Percentiles rank a stretch among this genome's conserved stretches.
These are phyloP conservation scores for Alitta virens DNA, from an alignment of 2,888 invertebrate species.

Conservation along the genomic window DNA sequence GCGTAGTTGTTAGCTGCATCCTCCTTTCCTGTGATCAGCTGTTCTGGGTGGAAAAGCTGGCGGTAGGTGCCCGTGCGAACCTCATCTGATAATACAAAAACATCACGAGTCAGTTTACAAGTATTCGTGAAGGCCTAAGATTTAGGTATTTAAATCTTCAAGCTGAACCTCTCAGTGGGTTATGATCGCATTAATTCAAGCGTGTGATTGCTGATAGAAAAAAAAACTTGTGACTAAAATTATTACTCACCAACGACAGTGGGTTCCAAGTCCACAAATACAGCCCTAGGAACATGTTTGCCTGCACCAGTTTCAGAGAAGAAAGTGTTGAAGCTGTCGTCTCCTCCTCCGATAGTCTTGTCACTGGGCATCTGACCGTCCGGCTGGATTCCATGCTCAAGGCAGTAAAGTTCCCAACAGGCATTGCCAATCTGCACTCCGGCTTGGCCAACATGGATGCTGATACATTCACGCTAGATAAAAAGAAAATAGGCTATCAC, in stretches of 20 bases:
- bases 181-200: too few species aligned
- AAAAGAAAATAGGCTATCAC: not conserved
- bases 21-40: constrained; percentile 14
- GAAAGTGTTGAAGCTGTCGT: constrained; percentile 14
- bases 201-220: too few species aligned
- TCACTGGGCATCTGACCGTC: constrained; percentile 10
- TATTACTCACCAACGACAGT: constrained; percentile 70
- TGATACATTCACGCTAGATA: constrained; percentile 14
- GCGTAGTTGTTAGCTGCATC: constrained; percentile 13
- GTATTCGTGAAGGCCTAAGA: too few species aligned
- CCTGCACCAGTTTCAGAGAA: constrained; percentile 11
- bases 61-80: constrained; percentile 71
- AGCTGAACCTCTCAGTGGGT: too few species aligned
- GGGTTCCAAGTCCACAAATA: constrained; percentile 94
- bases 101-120: too few species aligned
- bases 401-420: constrained; percentile 15
- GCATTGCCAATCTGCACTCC: constrained; percentile 13
- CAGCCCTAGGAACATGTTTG: constrained; percentile 89
- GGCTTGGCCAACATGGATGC: constrained; percentile 12
- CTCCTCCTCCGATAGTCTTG: constrained; percentile 51
- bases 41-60: constrained; percentile 11
- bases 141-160: too few species aligned
- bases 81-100: constrained; percentile 73
- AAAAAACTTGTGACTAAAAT: too few species aligned
- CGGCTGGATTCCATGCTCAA: constrained; percentile 13